These are phyloP conservation scores for Mus caroli DNA, from an alignment of 2,797 vertebrate species.

Conservation along the genomic window DNA sequence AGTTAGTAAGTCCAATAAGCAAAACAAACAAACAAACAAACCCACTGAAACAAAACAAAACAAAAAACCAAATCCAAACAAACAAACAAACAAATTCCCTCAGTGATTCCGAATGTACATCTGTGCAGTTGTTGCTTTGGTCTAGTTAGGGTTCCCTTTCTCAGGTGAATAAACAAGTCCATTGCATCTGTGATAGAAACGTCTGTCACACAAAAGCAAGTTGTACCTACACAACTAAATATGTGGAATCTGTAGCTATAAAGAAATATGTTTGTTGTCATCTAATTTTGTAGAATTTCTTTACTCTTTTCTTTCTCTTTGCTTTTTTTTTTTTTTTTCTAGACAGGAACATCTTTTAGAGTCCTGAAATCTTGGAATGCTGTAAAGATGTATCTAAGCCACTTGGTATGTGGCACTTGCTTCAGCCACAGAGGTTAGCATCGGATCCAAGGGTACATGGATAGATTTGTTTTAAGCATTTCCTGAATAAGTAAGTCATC, in stretches of 20 bases:
- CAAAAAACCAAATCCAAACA: background rate
- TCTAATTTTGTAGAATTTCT: conserved; percentile 33
- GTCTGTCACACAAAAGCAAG: background rate
- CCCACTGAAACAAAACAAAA: background rate
- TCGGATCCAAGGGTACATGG: background rate
- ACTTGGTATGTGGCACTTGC: conserved; percentile 9
- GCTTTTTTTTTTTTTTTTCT: background rate
- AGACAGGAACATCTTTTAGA: background rate
- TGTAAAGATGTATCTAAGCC: background rate
- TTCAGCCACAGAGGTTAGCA: conserved; percentile 5
- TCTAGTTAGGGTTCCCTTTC: background rate
- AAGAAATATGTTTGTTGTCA: conserved; percentile 31
- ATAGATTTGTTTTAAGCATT: conserved; percentile 12
- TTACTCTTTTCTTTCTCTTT: conserved; percentile 9
- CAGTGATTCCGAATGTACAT: background rate
- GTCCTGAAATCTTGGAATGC: conserved; percentile 16
- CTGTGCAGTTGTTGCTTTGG: background rate
- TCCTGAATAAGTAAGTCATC: conserved; percentile 25
- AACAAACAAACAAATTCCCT: background rate
- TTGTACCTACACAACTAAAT: background rate
- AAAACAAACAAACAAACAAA: background rate
- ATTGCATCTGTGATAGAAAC: background rate
- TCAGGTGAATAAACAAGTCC: background rate
- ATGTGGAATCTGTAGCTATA: conserved; percentile 15
- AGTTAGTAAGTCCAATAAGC: background rate